These are phyloP conservation scores for Drosophila kikkawai DNA, from an alignment of 1,140 invertebrate species.

Conservation along the genomic window DNA sequence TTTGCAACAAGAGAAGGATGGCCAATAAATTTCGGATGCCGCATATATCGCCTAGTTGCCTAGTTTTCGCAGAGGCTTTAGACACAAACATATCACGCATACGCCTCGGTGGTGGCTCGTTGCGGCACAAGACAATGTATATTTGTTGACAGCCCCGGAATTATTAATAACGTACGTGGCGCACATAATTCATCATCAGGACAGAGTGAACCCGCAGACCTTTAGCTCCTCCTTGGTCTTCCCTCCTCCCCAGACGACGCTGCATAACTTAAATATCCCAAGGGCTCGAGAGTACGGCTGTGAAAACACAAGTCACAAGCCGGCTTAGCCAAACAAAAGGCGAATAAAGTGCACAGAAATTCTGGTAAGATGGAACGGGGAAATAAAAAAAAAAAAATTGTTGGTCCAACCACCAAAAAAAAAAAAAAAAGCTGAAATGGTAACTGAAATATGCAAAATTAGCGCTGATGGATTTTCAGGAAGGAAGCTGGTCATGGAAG, in stretches of 20 bases:
- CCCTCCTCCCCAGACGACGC: slow-evolving; percentile 14
- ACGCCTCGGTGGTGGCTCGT: slow-evolving; percentile 53
- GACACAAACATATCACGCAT: slow-evolving; percentile 76
- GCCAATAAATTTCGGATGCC: slow-evolving; percentile 50
- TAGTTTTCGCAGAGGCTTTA: neutral
- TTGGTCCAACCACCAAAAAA: neutral
- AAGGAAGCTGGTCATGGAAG: slow-evolving; percentile 72
- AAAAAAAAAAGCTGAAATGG: slow-evolving; percentile 40
- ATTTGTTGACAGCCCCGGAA: slow-evolving; percentile 80
- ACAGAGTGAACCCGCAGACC: slow-evolving; percentile 23
- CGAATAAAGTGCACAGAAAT: slow-evolving; percentile 50
- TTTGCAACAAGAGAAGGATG: slow-evolving; percentile 14
- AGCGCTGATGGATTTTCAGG: slow-evolving; percentile 82
- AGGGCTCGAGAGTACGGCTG: slow-evolving; percentile 39
- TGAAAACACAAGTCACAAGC: slow-evolving; percentile 76
- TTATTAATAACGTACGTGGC: slow-evolving; percentile 83
- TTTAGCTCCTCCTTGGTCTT: slow-evolving; percentile 1
- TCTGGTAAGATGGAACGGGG: slow-evolving; percentile 9
- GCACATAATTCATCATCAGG: slow-evolving; percentile 80
- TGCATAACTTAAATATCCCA: slow-evolving; percentile 66
- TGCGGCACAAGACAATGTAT: slow-evolving; percentile 65
- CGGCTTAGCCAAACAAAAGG: slow-evolving; percentile 69
- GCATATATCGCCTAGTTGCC: slow-evolving; percentile 20
- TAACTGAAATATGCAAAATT: slow-evolving; percentile 82
- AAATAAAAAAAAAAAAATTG: slow-evolving; percentile 4